phyloP scores from a whole-genome alignment of 2,888 invertebrate species.

The Therioaphis trifolii region DNA sequence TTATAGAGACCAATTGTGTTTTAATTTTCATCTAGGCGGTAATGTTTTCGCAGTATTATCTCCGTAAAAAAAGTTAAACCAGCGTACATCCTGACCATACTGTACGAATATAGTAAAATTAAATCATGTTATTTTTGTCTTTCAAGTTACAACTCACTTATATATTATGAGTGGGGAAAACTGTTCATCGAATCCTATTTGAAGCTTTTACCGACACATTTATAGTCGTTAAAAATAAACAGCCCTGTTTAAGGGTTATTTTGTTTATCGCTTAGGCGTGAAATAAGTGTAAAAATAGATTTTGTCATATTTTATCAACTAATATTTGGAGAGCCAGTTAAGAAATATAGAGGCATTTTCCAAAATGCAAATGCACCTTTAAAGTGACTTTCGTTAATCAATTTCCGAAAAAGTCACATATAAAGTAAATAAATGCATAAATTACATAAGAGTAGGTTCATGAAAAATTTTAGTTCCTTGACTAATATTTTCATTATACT shows the following conservation, averaged over 20 bases:
- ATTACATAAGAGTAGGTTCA: too few species aligned
- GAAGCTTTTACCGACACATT: constrained; percentile 11
- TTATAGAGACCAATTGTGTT: neutral
- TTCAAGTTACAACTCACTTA: too few species aligned
- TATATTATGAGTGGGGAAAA: neutral
- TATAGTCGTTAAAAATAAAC: constrained; percentile 30
- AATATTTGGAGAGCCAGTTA: too few species aligned
- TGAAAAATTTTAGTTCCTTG: too few species aligned
- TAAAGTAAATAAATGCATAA: too few species aligned
- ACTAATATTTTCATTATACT: too few species aligned
- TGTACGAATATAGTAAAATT: neutral
- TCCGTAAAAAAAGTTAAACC: neutral
- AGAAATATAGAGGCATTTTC: too few species aligned
- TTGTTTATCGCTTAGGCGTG: neutral
- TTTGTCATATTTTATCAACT: neutral
- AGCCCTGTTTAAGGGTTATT: constrained; percentile 30
- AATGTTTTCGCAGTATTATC: too few species aligned
- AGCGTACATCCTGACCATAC: neutral
- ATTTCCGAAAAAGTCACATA: too few species aligned
- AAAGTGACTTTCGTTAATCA: too few species aligned
- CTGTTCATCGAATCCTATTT: neutral
- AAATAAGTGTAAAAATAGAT: constrained; percentile 40
- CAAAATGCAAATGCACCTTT: too few species aligned
- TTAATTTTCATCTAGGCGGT: neutral
- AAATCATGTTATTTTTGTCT: neutral